Conservation (phyloP, 2,113 vertebrate species). For the Tragelaphus imberbis region DNA sequence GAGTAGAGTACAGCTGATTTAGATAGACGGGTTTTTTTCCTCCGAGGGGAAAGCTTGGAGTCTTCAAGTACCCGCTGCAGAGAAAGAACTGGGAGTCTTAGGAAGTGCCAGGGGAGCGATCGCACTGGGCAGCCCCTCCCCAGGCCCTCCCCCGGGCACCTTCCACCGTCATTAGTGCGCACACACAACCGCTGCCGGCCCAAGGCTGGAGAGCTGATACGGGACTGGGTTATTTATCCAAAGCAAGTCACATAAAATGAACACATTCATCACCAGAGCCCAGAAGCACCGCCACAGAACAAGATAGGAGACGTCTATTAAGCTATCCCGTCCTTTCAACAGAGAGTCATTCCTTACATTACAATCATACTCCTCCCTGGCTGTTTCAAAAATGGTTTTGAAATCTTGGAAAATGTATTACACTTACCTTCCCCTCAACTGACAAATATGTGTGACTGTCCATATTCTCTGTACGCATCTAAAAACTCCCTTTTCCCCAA, state of each 20-base stretch:
- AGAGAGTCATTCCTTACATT: not conserved
- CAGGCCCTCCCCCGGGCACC: constrained; percentile 39
- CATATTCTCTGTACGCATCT: not conserved
- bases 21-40: constrained; percentile 6
- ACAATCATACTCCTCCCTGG: not conserved
- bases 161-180: constrained; percentile 34
- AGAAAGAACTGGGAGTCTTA: constrained; percentile 29
- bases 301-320: constrained; percentile 5
- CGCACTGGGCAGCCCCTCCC: constrained; percentile 14
- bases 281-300: constrained; percentile 1
- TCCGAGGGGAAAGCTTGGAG: not conserved
- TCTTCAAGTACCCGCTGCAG: constrained; percentile 20
- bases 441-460: not conserved
- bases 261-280: constrained; percentile 38
- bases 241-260: constrained; percentile 43
- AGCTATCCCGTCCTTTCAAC: constrained; percentile 6
- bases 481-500: not conserved
- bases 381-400: not conserved
- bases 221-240: constrained; percentile 42
- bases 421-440: not conserved
- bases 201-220: not conserved
- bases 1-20: not conserved
- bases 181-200: not conserved
- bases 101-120: constrained; percentile 33
- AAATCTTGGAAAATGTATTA: not conserved